A percentile compares a stretch with the other conserved stretches of the same genome.
Evolutionary conservation across 2,888 invertebrate genomes (phyloP).

Genomic region (Antitype chi): DNA sequence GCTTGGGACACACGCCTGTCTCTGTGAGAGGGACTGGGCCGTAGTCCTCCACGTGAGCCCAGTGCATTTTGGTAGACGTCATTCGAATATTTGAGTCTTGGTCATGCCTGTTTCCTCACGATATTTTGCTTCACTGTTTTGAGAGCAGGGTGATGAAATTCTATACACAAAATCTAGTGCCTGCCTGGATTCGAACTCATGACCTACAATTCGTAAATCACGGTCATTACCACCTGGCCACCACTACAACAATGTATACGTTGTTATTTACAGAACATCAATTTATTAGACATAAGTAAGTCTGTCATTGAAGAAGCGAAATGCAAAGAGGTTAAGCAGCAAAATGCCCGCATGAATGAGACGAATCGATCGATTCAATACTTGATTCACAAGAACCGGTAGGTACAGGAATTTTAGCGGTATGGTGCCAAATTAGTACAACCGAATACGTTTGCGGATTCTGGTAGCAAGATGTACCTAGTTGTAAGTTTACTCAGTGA

Average conservation of each 20-base stretch:
- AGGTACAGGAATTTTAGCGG: slow-evolving; percentile 36
- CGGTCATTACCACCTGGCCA: no score
- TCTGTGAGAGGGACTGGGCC: no score
- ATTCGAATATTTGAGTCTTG: no score
- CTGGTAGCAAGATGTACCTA: background rate
- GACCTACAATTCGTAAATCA: no score
- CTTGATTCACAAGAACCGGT: slow-evolving; percentile 46
- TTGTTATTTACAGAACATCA: background rate
- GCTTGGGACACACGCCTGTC: no score
- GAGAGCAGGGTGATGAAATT: no score
- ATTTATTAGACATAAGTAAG: background rate
- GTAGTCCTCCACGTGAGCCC: no score
- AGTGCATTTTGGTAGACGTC: no score
- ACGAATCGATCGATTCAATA: slow-evolving; percentile 52
- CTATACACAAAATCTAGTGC: no score
- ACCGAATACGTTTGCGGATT: slow-evolving; percentile 21
- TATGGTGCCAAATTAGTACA: slow-evolving; percentile 28
- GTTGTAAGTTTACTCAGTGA: background rate
- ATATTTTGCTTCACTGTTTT: no score
- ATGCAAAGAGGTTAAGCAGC: background rate
- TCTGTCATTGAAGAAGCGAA: background rate
- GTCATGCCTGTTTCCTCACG: no score
- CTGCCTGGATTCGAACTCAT: no score
- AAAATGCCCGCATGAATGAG: slow-evolving; percentile 54
- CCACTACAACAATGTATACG: background rate